Conservation (phyloP, 1,140 invertebrate genomes). For the Calephelis virginiensis region DNA sequence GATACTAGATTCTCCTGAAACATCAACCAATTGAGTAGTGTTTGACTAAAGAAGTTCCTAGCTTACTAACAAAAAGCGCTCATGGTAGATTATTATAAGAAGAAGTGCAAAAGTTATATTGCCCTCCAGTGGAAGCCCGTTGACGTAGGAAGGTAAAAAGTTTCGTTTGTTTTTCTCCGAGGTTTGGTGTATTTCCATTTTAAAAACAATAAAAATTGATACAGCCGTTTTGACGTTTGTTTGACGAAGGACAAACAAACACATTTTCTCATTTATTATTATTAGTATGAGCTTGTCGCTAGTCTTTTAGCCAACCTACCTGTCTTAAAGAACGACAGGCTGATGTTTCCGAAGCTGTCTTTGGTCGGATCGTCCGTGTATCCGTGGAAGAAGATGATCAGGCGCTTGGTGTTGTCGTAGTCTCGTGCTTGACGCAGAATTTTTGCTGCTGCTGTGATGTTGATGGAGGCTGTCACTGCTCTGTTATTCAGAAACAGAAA, state of each 20-base stretch:
- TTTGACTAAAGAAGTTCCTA: neutral
- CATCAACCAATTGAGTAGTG: neutral
- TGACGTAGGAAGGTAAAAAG: no score
- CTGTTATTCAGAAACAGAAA: conserved; percentile 23
- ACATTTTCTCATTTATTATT: no score
- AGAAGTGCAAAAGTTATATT: no score
- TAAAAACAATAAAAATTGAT: no score
- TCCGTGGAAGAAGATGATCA: conserved; percentile 67
- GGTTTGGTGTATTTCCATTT: no score
- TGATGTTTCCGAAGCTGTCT: conserved; percentile 47
- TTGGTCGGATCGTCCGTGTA: conserved; percentile 65
- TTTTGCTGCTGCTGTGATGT: conserved; percentile 40
- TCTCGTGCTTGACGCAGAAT: conserved; percentile 32
- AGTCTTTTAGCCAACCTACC: conserved; percentile 31
- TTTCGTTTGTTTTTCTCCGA: no score
- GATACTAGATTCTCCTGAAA: conserved; percentile 46
- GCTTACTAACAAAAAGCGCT: no score
- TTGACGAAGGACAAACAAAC: no score
- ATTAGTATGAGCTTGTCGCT: no score
- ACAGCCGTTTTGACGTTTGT: no score
- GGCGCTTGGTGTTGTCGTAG: conserved; percentile 36
- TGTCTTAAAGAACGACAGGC: conserved; percentile 42
- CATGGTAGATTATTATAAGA: no score
- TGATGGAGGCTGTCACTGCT: conserved; percentile 35
- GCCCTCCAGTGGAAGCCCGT: no score